Evolutionary conservation across 64 coral and sea anemone genomes (phyloP), one percentile per base, ranked within the genome.

Genomic region (Stichodactyla helianthus): DNA sequence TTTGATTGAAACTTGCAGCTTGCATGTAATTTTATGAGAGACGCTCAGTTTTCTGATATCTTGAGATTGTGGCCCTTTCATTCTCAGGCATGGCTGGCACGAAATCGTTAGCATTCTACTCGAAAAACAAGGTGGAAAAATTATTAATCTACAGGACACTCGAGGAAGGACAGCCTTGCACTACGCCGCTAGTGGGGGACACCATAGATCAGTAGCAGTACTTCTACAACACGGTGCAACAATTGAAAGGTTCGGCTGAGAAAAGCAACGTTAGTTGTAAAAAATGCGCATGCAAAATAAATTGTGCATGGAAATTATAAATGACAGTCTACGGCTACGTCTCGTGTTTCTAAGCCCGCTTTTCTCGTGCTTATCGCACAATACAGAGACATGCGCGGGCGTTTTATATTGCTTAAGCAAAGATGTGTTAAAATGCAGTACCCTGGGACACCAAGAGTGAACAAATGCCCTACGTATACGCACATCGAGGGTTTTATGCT

Each of bases 141-240:
- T 87, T 11, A 59, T 93, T 6, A 97, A 97, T 56, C 53, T 89
- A n/a, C 79, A 53, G 13, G 88, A 97, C 74, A 81, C 6, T 35
- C 88, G 91, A 4, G 91, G 94, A 5, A 86, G 88, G 61, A 93
- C 88, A 59, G 91, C 91, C 15, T 70, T 97, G 7, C 94, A 97
- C 53, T 97, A 88, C 68, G 94, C 94, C 16, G 88, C 89, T 19
- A 68, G 77, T 6, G 85, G 54, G 1, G 91, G 91, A 26, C 58
- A 87, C 52, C 78, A 97, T 59, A 56, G 59, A 57, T 54, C 83
- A 64, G 88, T 83, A 16, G 94, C 88, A 53, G 10, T 82, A 0
- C 85, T 97, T 31, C 51, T 93, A 10, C 80, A 35, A 19, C 77
- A 90, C 20, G 91, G 88, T 20, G 94, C 91, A n/a, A 35, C 68